Percentiles rank a stretch among this genome's conserved stretches.
These are phyloP conservation scores for Kryptolebias ocellatus DNA, from an alignment of 2,797 vertebrate genomes.

Conservation along the genomic window DNA sequence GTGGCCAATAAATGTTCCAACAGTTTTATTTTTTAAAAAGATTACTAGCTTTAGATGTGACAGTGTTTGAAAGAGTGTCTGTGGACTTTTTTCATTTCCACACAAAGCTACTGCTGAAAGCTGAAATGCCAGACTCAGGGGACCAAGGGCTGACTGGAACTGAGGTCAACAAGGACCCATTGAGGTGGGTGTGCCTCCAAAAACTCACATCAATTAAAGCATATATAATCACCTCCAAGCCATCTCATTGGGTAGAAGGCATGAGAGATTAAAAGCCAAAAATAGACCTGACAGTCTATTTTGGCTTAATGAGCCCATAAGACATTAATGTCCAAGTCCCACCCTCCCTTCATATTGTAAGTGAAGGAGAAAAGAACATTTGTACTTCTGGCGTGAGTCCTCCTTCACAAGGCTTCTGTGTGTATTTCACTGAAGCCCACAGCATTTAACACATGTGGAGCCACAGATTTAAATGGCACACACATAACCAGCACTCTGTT, in stretches of 20 bases:
- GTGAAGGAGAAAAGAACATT: constrained; percentile 19
- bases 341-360: constrained; percentile 32
- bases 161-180: constrained; percentile 60
- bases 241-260: constrained; percentile 46
- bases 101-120: constrained; percentile 67
- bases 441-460: constrained; percentile 38
- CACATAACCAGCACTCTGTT: constrained; percentile 35
- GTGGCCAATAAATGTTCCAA: constrained; percentile 5
- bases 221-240: constrained; percentile 44
- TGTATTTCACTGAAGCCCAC: constrained; percentile 34
- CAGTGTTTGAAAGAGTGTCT: constrained; percentile 7
- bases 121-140: not conserved
- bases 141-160: constrained; percentile 7
- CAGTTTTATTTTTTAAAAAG: constrained; percentile 10
- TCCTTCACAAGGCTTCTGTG: constrained; percentile 51
- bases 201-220: constrained; percentile 51
- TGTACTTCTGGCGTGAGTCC: constrained; percentile 30
- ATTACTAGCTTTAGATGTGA: constrained; percentile 29
- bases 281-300: constrained; percentile 63
- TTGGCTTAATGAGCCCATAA: constrained; percentile 62
- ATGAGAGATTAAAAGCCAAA: constrained; percentile 59
- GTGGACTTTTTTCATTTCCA: constrained; percentile 29
- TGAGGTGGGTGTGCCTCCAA: constrained; percentile 58
- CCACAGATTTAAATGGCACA: constrained; percentile 32
- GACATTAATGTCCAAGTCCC: constrained; percentile 46